Conservation (phyloP, 1,140 invertebrate species). For the Eubasilissa regina region DNA sequence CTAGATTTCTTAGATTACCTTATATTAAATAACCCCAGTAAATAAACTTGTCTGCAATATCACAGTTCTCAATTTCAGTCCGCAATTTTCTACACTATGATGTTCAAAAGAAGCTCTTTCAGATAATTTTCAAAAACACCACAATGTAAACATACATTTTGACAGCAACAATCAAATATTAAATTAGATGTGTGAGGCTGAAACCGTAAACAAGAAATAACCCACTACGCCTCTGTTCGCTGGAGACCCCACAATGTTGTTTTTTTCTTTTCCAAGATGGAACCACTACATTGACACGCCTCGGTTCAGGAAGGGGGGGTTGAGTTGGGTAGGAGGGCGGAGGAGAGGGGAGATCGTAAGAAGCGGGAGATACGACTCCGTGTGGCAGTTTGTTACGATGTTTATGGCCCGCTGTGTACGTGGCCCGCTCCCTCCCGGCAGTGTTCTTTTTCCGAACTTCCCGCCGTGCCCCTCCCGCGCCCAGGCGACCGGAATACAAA, state of each 20-base stretch:
- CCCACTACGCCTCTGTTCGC: not conserved
- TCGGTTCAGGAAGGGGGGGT: not conserved
- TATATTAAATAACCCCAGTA: no score
- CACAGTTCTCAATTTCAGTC: no score
- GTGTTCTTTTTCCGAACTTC: constrained; percentile 66
- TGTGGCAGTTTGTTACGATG: constrained; percentile 72
- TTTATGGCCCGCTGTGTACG: constrained; percentile 66
- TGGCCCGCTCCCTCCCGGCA: constrained; percentile 59
- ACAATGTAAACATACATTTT: no score
- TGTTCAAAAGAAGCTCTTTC: no score
- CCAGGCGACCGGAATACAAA: constrained; percentile 63
- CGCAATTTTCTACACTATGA: no score
- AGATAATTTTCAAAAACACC: no score
- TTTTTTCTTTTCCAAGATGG: constrained; percentile 33
- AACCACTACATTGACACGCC: not conserved
- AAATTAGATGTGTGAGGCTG: no score
- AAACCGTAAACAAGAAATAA: no score
- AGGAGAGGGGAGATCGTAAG: constrained; percentile 68
- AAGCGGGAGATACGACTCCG: constrained; percentile 71
- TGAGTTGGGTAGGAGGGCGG: not conserved
- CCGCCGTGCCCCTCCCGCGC: constrained; percentile 11
- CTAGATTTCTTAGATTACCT: no score
- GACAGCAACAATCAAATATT: no score
- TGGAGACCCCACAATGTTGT: not conserved
- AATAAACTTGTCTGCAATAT: no score